These are phyloP conservation scores for Apodemia duryi DNA, from an alignment of 2,888 invertebrate genomes.

Conservation along the genomic window DNA sequence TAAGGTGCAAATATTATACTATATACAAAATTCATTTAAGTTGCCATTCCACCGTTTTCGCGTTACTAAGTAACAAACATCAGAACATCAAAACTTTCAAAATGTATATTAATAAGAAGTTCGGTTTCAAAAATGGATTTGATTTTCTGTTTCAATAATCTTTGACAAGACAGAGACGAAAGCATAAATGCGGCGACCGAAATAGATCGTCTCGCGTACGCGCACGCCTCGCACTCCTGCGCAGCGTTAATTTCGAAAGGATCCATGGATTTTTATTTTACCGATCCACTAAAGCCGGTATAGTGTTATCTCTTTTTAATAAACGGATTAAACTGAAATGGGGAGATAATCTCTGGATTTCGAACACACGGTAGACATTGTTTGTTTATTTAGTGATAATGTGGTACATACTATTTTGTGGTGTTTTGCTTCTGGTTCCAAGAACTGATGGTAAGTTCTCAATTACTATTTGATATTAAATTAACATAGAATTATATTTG, in stretches of 20 bases:
- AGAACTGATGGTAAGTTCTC: slow-evolving; percentile 38
- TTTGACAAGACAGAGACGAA: slow-evolving; percentile 59
- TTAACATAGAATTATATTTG: not conserved
- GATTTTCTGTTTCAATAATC: slow-evolving; percentile 42
- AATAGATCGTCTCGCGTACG: slow-evolving; percentile 62
- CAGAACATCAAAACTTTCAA: not conserved
- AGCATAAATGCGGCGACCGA: slow-evolving; percentile 54
- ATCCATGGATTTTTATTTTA: slow-evolving; percentile 47
- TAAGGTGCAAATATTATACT: no score
- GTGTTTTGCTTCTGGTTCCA: slow-evolving; percentile 29
- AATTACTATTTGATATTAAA: slow-evolving; percentile 17
- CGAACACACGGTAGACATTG: slow-evolving; percentile 19
- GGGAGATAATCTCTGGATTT: slow-evolving; percentile 28
- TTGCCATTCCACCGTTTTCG: no score
- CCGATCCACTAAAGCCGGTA: slow-evolving; percentile 26
- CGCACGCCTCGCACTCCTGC: slow-evolving; percentile 54
- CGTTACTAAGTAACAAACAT: not conserved
- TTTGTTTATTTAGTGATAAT: slow-evolving; percentile 37
- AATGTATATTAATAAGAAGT: not conserved
- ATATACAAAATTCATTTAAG: no score
- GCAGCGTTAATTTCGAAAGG: slow-evolving; percentile 44
- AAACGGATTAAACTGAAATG: slow-evolving; percentile 35
- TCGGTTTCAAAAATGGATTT: not conserved
- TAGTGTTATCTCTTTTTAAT: slow-evolving; percentile 26
- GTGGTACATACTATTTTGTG: slow-evolving; percentile 37